Percentiles rank a stretch among this genome's conserved stretches.
Evolutionary conservation across 2,797 vertebrate species (phyloP).

Genomic region (Kryptolebias ocellatus): DNA sequence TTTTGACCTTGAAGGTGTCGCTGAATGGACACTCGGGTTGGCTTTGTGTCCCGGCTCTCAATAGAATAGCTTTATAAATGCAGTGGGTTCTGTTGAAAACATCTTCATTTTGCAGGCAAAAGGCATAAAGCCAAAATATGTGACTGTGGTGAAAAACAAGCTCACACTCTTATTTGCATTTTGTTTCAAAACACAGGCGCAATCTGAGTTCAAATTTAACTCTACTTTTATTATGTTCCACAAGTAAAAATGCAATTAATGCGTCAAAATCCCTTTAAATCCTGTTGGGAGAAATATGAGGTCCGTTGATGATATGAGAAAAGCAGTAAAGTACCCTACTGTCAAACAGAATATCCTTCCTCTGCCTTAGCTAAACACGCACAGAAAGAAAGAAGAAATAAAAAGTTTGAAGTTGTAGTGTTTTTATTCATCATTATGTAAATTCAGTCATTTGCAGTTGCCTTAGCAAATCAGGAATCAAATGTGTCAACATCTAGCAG

Average conservation of each 20-base stretch:
- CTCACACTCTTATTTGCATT: constrained; percentile 27
- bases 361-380: constrained; percentile 19
- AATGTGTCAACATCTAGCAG: constrained; percentile 74
- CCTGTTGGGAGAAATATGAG: constrained; percentile 17
- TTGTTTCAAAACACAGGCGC: constrained; percentile 36
- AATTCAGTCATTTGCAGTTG: constrained; percentile 78
- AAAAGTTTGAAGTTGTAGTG: constrained; percentile 71
- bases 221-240: constrained; percentile 1
- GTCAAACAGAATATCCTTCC: constrained; percentile 36
- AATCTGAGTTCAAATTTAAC: constrained; percentile 13
- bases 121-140: constrained; percentile 9
- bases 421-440: constrained; percentile 82
- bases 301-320: constrained; percentile 41
- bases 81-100: constrained; percentile 39
- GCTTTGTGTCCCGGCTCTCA: constrained; percentile 24
- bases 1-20: constrained; percentile 44
- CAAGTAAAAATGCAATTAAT: constrained; percentile 27
- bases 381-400: constrained; percentile 43
- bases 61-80: constrained; percentile 33
- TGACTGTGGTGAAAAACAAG: constrained; percentile 37
- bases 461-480: constrained; percentile 79
- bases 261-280: constrained; percentile 23
- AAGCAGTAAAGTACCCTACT: constrained; percentile 33
- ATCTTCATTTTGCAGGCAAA: constrained; percentile 51
- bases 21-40: constrained; percentile 26